These are phyloP conservation scores for Zaprionus davidi DNA, from an alignment of 1,140 invertebrate species.

Conservation along the genomic window DNA sequence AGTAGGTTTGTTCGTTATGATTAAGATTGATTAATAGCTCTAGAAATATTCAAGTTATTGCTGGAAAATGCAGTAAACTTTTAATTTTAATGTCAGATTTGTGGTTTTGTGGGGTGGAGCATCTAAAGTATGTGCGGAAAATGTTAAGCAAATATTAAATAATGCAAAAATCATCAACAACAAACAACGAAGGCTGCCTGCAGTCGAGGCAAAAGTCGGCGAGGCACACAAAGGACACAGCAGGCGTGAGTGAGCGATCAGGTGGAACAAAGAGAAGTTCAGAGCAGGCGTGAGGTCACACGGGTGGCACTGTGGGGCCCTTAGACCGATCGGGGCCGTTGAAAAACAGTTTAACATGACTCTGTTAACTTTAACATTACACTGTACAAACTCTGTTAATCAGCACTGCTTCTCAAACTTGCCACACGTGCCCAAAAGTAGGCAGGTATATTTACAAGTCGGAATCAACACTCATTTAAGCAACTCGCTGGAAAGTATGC, in stretches of 20 bases:
- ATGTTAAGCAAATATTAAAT: neutral
- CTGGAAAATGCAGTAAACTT: neutral
- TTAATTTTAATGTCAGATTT: neutral
- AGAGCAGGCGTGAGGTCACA: too few species aligned
- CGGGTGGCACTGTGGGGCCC: too few species aligned
- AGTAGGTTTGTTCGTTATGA: neutral
- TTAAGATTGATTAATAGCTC: constrained; percentile 12
- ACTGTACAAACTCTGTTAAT: too few species aligned
- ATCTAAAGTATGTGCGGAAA: neutral
- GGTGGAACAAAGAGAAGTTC: too few species aligned
- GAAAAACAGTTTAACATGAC: too few species aligned
- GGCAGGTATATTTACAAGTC: constrained; percentile 5
- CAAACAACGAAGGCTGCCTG: too few species aligned
- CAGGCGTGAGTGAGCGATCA: too few species aligned
- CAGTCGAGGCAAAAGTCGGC: too few species aligned
- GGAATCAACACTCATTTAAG: neutral
- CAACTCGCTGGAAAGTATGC: constrained; percentile 30
- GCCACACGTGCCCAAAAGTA: constrained; percentile 15
- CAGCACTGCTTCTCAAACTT: constrained; percentile 2
- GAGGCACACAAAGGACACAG: too few species aligned
- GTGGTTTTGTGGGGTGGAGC: neutral
- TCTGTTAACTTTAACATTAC: too few species aligned
- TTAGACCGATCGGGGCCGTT: too few species aligned
- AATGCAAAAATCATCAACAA: neutral
- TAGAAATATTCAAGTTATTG: neutral